phyloP scores from a whole-genome alignment of 2,888 invertebrate species.

The Drosophila borborema region DNA sequence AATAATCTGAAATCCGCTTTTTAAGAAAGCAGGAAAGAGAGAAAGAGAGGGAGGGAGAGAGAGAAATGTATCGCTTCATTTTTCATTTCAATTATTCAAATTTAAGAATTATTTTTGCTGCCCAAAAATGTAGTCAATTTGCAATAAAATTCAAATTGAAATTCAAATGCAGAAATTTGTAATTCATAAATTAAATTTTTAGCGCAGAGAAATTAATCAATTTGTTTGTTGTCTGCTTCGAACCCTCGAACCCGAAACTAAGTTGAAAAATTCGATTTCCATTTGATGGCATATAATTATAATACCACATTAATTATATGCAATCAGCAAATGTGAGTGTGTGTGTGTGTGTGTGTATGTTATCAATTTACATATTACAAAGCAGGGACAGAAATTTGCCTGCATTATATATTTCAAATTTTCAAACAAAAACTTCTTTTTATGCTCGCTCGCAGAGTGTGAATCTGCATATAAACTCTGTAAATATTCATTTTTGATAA shows the following conservation, averaged over 20 bases:
- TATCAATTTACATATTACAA: slow-evolving; percentile 60
- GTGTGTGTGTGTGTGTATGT: slow-evolving; percentile 2
- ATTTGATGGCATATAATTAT: slow-evolving; percentile 59
- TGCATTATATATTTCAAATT: slow-evolving; percentile 33
- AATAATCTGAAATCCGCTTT: no score
- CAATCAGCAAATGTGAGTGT: slow-evolving; percentile 36
- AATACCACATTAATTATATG: slow-evolving; percentile 59
- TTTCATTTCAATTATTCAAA: not conserved
- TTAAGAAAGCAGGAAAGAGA: no score
- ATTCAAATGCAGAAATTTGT: slow-evolving; percentile 30
- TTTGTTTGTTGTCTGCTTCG: slow-evolving; percentile 27
- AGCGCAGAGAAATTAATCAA: slow-evolving; percentile 51
- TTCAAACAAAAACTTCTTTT: slow-evolving; percentile 22
- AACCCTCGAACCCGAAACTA: not conserved
- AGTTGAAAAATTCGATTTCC: slow-evolving; percentile 43
- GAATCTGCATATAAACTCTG: not conserved
- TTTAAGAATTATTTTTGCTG: not conserved
- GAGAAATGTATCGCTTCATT: not conserved
- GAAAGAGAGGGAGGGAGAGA: not conserved
- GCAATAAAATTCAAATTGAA: not conserved
- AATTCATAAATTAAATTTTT: slow-evolving; percentile 33
- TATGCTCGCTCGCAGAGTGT: not conserved
- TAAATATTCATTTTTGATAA: no score
- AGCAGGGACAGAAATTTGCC: slow-evolving; percentile 24
- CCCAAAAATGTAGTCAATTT: not conserved